These are phyloP conservation scores for Lepidotrigona ventralis DNA, from an alignment of 1,140 invertebrate genomes.

Conservation along the genomic window DNA sequence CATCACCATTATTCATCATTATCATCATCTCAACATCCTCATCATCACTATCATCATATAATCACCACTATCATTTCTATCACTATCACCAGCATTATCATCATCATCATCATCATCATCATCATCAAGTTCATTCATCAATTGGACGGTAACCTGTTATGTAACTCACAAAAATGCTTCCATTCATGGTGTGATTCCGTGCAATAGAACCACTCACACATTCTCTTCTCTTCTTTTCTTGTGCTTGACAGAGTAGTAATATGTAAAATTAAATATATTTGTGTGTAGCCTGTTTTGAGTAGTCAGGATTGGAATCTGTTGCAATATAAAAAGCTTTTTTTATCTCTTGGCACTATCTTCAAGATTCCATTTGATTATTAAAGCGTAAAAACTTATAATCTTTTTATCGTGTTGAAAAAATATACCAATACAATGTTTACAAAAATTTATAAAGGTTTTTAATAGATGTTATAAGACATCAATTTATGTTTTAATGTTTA, in stretches of 20 bases:
- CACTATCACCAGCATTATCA: slow-evolving; percentile 35
- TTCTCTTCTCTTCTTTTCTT: slow-evolving; percentile 16
- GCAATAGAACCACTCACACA: slow-evolving; percentile 34
- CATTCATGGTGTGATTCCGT: slow-evolving; percentile 18
- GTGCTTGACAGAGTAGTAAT: background rate
- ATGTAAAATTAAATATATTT: slow-evolving; percentile 16
- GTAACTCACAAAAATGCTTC: slow-evolving; percentile 33
- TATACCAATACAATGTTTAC: background rate
- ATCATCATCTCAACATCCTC: slow-evolving; percentile 12
- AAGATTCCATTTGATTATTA: background rate
- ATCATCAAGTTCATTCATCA: slow-evolving; percentile 38
- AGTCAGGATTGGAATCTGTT: background rate
- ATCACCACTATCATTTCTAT: slow-evolving; percentile 16
- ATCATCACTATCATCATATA: slow-evolving; percentile 15
- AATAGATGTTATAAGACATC: background rate
- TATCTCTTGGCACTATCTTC: background rate
- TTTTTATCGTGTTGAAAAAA: slow-evolving; percentile 29
- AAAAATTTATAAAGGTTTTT: background rate
- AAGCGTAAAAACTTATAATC: slow-evolving; percentile 1
- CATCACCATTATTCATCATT: background rate
- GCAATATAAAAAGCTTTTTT: slow-evolving; percentile 1
- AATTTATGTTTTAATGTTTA: slow-evolving; percentile 12
- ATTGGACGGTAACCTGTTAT: slow-evolving; percentile 29
- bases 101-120: slow-evolving; percentile 29
- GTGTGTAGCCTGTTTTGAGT: background rate